phyloP scores from a whole-genome alignment of 2,113 vertebrate species.

The Polypterus senegalus region DNA sequence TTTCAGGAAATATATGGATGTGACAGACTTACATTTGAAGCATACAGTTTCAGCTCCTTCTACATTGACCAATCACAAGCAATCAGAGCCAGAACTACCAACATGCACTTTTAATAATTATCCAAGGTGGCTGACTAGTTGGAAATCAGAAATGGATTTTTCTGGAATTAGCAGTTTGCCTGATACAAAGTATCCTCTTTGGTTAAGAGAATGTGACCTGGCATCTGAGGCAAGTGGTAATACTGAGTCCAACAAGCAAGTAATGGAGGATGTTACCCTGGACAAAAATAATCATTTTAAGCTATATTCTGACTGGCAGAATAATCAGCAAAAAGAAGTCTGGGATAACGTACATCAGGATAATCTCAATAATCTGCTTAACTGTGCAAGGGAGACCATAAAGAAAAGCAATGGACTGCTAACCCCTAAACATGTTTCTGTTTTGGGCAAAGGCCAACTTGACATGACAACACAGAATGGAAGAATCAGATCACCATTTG shows the following conservation, averaged over 20 bases:
- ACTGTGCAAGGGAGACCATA: background rate
- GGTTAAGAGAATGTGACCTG: constrained; percentile 42
- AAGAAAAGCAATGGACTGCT: background rate
- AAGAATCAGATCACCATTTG: constrained; percentile 9
- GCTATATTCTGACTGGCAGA: constrained; percentile 16
- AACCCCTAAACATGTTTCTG: background rate
- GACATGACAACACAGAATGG: constrained; percentile 4
- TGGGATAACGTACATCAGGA: constrained; percentile 15
- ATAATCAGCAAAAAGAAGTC: constrained; percentile 20
- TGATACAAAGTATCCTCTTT: constrained; percentile 47
- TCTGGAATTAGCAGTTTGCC: constrained; percentile 59
- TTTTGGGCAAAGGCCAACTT: background rate
- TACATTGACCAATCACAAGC: background rate
- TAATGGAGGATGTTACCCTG: constrained; percentile 1
- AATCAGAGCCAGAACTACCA: background rate
- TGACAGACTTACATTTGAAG: too few species aligned
- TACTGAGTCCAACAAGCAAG: background rate
- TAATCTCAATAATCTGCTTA: constrained; percentile 1
- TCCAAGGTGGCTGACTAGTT: constrained; percentile 60
- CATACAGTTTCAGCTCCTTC: too few species aligned
- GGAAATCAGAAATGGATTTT: constrained; percentile 51
- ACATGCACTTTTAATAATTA: constrained; percentile 32
- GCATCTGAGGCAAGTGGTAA: constrained; percentile 19
- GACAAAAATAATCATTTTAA: constrained; percentile 12
- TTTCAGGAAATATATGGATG: too few species aligned